These are phyloP conservation scores for Nautilus pompilius DNA, from an alignment of 1,140 invertebrate species.

Conservation along the genomic window DNA sequence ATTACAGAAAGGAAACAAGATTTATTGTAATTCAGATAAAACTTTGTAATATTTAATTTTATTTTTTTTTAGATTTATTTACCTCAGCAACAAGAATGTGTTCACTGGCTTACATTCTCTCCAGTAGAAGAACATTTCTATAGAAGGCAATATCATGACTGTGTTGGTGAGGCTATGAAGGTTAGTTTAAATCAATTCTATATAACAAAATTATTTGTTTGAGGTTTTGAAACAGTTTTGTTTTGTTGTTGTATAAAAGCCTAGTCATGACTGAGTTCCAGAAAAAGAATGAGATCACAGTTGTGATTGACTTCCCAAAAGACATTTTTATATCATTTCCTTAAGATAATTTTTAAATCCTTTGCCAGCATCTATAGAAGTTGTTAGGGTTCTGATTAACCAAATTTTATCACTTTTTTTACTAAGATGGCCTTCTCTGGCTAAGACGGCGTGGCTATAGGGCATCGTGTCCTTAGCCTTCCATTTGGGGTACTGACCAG, in stretches of 20 bases:
- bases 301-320: neutral
- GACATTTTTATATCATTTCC: no score
- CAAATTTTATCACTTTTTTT: no score
- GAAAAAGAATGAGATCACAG: neutral
- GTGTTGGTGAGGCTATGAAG: slow-evolving; percentile 48
- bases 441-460: no score
- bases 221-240: neutral
- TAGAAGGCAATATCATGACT: slow-evolving; percentile 56
- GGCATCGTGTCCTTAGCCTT: no score
- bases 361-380: no score
- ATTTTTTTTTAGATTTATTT: slow-evolving; percentile 51
- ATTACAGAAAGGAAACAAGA: neutral
- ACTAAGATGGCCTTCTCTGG: no score
- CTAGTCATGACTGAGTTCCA: neutral
- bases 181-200: slow-evolving; percentile 15
- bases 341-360: no score
- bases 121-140: slow-evolving; percentile 65
- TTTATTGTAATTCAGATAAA: neutral
- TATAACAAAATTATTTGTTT: neutral
- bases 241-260: neutral
- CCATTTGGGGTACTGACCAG: no score
- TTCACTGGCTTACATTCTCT: slow-evolving; percentile 62
- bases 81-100: slow-evolving; percentile 55
- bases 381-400: no score
- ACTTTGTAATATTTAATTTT: neutral